Evolutionary conservation across 2,113 vertebrate genomes (phyloP), one percentile per base, ranked within the genome.

Genomic region (Phyllostomus hastatus): DNA sequence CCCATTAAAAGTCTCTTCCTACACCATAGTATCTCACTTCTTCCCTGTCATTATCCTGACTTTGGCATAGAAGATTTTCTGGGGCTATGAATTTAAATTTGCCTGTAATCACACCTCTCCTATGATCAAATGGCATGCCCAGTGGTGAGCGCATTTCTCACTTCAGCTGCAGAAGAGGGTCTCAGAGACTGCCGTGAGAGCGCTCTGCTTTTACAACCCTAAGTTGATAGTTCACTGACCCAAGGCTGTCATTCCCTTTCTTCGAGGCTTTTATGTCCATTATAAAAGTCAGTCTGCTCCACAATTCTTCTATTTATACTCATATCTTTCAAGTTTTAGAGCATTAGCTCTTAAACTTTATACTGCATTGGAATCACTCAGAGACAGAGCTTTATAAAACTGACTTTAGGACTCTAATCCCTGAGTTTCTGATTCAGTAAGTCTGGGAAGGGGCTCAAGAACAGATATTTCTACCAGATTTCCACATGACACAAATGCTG

Each of bases 291-390:
- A 69, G 16, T 82, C 54, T 78, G 61, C 24, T 91, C 38, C 52
- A 89, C 15, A 89, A 33, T 95, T 85, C 16, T 80, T 89, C n/a
- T 50, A 26, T 89, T 66, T 91, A 78, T 84, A 8, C 15, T 70
- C n/a, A 46, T 64, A 66, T 70, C 28, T 91, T 95, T 88, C 50
- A 95, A 28, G 67, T 52, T 96, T 38, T 81, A 79, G 28, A 96
- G 2, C 22, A 43, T 16, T 93, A 48, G 41, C 84, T 89, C 35
- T 85, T 89, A 84, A 95, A 92, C 46, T 67, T 67, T 61, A 43
- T 6, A 95, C 7, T 85, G 24, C 33, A n/a, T 93, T 41, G 86
- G 33, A 70, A 69, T 86, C 46, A 81, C 19, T n/a, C 66, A 46
- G 43, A 90, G 17, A 35, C 19, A 90, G 50, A 31, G 31, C 15